phyloP scores from a whole-genome alignment of 30 jellyfish, hydroid and myxozoan species.

The Pelagia noctiluca region DNA sequence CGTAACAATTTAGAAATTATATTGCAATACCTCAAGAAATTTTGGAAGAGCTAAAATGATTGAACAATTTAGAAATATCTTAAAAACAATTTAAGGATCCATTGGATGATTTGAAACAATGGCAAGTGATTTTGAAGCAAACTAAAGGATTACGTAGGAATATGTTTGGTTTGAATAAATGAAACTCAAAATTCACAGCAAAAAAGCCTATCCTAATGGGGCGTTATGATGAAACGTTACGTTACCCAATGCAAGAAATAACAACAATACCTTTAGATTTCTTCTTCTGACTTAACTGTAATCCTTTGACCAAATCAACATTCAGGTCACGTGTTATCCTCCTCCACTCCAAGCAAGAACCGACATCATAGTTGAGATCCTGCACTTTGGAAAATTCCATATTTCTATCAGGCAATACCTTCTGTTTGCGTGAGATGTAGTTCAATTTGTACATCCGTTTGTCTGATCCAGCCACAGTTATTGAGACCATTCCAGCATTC shows the following conservation, averaged over 20 bases:
- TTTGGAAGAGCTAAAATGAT: too few species aligned
- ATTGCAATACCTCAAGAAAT: too few species aligned
- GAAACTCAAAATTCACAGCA: too few species aligned
- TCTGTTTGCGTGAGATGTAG: conserved; percentile 5
- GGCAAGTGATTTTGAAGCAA: too few species aligned
- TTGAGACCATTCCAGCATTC: conserved; percentile 15
- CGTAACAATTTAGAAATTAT: too few species aligned
- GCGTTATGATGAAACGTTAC: conserved; percentile 4
- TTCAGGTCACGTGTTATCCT: conserved; percentile 68
- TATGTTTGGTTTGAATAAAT: too few species aligned
- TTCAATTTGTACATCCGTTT: neutral
- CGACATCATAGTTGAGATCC: too few species aligned
- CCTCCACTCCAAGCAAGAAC: conserved; percentile 31
- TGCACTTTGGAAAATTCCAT: conserved; percentile 9
- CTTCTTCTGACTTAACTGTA: conserved; percentile 35
- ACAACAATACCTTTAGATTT: neutral
- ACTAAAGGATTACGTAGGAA: too few species aligned
- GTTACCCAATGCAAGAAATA: conserved; percentile 20
- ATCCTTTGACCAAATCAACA: conserved; percentile 78
- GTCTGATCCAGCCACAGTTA: conserved; percentile 36
- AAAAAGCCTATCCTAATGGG: too few species aligned
- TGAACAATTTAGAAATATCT: too few species aligned
- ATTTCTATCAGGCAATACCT: neutral
- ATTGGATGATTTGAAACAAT: too few species aligned
- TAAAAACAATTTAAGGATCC: too few species aligned